Evolutionary conservation across 1,140 invertebrate genomes (phyloP).

Genomic region (Lanistes nyassanus): DNA sequence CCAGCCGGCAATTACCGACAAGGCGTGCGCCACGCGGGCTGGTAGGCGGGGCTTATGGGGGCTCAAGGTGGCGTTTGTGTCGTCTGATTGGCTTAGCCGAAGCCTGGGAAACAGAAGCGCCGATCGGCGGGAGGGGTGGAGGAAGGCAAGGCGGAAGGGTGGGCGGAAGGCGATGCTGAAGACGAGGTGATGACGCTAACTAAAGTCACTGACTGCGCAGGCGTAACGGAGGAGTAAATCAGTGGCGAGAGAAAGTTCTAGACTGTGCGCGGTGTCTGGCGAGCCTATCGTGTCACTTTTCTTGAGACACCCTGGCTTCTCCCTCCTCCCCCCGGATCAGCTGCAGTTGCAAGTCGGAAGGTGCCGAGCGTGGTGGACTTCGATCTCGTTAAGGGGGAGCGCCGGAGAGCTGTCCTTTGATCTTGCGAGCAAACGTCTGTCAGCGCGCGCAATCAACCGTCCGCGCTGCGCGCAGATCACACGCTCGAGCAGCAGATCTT

Average conservation of each 20-base stretch:
- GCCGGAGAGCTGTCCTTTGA: not conserved
- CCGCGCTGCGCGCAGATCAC: not conserved
- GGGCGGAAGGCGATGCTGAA: not conserved
- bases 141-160: not conserved
- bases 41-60: slow-evolving; percentile 9
- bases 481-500: not conserved
- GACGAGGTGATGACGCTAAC: not conserved
- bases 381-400: not conserved
- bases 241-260: too few relatives aligned
- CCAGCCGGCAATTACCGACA: slow-evolving; percentile 18
- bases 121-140: not conserved
- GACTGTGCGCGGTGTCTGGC: too few relatives aligned
- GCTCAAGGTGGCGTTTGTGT: slow-evolving; percentile 4
- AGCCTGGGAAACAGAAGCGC: not conserved
- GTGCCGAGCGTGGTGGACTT: not conserved
- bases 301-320: too few relatives aligned
- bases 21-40: slow-evolving; percentile 8
- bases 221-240: too few relatives aligned
- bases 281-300: too few relatives aligned
- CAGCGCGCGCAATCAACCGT: slow-evolving; percentile 11
- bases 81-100: not conserved
- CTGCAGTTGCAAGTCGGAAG: too few relatives aligned
- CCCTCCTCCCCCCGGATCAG: too few relatives aligned
- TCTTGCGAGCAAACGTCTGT: not conserved
- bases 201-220: not conserved